Evolutionary conservation across 2,888 invertebrate species (phyloP), one percentile per base, ranked within the genome.

Genomic region (Ctenicera cuprea): DNA sequence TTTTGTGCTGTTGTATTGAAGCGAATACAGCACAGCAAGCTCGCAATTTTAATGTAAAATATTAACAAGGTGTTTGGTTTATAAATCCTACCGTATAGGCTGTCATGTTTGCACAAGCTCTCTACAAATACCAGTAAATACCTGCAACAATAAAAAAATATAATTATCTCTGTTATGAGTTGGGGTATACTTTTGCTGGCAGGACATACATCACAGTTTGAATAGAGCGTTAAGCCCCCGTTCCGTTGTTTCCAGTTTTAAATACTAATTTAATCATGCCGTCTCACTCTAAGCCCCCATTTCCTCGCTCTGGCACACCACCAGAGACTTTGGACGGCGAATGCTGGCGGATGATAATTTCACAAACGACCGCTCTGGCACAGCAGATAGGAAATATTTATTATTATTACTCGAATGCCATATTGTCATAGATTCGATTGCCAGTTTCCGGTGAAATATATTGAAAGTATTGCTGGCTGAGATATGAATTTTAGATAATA

Each of bases 361-460:
- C 81, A 76, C 78, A 80, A 80, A 82, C 82, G 83, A 81, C 81
- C 81, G 77, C 80, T 75, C 80, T 81, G 81, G 78, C 80, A 79
- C 77, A 80, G 74, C 79, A 82, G 83, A 83, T 83, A 82, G 79
- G 80, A 78, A 80, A 81, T 82, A 83, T 84, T 84, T 84, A 84
- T 83, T 83, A 83, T 83, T 82, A 83, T 84, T 83, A 80, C 83
- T 78, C 79, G 64, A 79, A 81, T 79, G 80, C 82, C 83, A 82
- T 83, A 83, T 83, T 83, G 82, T 80, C 79, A 78, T 73, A 71
- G 73, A 80, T 82, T 83, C 82, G 82, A 83, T 83, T 82, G 81
- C 82, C 82, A 79, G 71, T 73, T 69, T 73, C 73, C 73, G 63
- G 72, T 61, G 63, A 72, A 75, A 75, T 75, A 75, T 72, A 75